Percentiles rank a stretch among this genome's conserved stretches.
Evolutionary conservation across 2,797 vertebrate species (phyloP).

Genomic region (Allobates femoralis): DNA sequence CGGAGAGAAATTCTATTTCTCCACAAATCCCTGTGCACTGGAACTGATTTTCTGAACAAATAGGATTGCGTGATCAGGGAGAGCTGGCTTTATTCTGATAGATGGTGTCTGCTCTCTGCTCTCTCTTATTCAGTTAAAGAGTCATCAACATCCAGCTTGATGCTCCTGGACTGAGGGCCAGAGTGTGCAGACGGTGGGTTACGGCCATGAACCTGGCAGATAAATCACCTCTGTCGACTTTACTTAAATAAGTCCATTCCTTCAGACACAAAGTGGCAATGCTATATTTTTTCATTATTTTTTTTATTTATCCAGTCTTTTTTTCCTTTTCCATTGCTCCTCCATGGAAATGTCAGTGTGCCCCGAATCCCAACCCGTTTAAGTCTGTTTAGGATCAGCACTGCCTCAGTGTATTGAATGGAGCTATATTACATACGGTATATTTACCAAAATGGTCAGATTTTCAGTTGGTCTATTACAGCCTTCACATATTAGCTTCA

Average conservation of each 20-base stretch:
- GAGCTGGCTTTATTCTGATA: slow-evolving; percentile 59
- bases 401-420: neutral
- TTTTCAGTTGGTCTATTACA: neutral
- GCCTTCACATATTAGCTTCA: neutral
- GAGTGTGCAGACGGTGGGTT: slow-evolving; percentile 46
- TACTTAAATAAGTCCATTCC: slow-evolving; percentile 52
- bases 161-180: slow-evolving; percentile 47
- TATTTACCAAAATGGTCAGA: neutral
- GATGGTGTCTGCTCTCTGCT: slow-evolving; percentile 52
- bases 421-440: neutral
- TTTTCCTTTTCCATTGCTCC: neutral
- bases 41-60: slow-evolving; percentile 50
- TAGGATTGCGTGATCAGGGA: slow-evolving; percentile 32
- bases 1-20: slow-evolving; percentile 50
- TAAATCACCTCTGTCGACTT: slow-evolving; percentile 57
- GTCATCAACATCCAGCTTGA: slow-evolving; percentile 53
- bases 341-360: slow-evolving; percentile 27
- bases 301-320: slow-evolving; percentile 45
- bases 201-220: slow-evolving; percentile 52
- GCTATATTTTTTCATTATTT: slow-evolving; percentile 58
- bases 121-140: slow-evolving; percentile 59
- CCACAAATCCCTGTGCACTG: slow-evolving; percentile 39
- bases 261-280: slow-evolving; percentile 54
- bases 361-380: slow-evolving; percentile 2
- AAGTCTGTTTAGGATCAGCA: neutral